phyloP scores from a whole-genome alignment of 2,797 vertebrate species.

The Gouania willdenowi region DNA sequence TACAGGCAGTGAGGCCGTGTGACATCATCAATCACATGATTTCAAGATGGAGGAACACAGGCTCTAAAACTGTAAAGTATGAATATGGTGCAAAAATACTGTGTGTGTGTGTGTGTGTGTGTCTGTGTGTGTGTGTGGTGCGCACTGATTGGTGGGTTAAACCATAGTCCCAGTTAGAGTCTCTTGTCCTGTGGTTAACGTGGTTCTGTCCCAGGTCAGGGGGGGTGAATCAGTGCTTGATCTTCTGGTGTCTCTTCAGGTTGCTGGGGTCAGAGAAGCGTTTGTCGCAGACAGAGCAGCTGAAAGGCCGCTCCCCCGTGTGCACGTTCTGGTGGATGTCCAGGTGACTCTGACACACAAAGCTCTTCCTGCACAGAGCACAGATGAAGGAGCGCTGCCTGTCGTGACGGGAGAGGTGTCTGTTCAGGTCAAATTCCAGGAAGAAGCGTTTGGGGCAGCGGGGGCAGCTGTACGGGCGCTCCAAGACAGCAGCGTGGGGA shows the following conservation, averaged over 20 bases:
- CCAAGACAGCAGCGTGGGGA: constrained; percentile 16
- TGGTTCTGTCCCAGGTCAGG: too few relatives aligned
- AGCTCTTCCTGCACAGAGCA: constrained; percentile 54
- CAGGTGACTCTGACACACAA: constrained; percentile 59
- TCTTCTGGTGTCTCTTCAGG: constrained; percentile 59
- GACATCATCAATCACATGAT: too few relatives aligned
- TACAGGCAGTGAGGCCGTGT: too few relatives aligned
- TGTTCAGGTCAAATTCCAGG: constrained; percentile 46
- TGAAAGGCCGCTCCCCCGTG: constrained; percentile 59
- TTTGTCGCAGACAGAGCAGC: constrained; percentile 41
- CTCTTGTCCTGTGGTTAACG: too few relatives aligned
- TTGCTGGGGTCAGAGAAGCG: constrained; percentile 64
- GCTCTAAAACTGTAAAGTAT: too few relatives aligned
- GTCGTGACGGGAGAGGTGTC: constrained; percentile 46
- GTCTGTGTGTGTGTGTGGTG: too few relatives aligned
- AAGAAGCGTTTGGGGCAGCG: constrained; percentile 54
- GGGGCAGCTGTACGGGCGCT: constrained; percentile 39
- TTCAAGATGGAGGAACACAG: too few relatives aligned
- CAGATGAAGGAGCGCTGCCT: constrained; percentile 45
- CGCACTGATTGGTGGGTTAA: too few relatives aligned
- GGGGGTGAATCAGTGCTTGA: constrained; percentile 35
- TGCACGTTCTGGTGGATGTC: constrained; percentile 63
- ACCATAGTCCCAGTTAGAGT: too few relatives aligned
- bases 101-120: too few relatives aligned
- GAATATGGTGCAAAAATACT: too few relatives aligned